phyloP scores from a whole-genome alignment of 2,888 invertebrate species.

The Caenorhabditis sp. region DNA sequence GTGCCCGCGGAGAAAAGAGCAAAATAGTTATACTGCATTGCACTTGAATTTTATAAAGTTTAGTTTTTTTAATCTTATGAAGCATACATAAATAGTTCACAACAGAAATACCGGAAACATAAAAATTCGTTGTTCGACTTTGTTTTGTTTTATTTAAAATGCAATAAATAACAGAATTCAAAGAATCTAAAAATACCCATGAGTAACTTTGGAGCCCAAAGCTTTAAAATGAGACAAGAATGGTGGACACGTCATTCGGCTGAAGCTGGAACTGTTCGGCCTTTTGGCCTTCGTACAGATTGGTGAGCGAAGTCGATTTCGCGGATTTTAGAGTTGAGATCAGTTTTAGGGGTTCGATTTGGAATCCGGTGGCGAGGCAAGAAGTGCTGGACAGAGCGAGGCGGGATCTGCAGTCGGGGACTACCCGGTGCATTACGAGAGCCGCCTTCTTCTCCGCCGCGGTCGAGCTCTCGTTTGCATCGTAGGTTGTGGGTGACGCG shows the following conservation, averaged over 20 bases:
- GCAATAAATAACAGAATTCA: constrained; percentile 11
- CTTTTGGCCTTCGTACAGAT: constrained; percentile 37
- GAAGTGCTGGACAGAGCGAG: constrained; percentile 13
- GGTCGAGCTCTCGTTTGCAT: constrained; percentile 20
- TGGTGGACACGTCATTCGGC: constrained; percentile 41
- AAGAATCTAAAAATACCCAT: constrained; percentile 44
- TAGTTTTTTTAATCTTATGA: too few species aligned
- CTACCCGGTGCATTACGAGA: constrained; percentile 69
- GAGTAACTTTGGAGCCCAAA: constrained; percentile 8
- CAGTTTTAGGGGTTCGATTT: constrained; percentile 39
- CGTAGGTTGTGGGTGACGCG: constrained; percentile 48
- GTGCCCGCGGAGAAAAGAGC: too few species aligned
- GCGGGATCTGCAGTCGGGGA: constrained; percentile 71
- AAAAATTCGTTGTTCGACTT: too few species aligned
- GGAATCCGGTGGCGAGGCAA: constrained; percentile 11
- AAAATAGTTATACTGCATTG: too few species aligned
- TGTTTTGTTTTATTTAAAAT: not conserved
- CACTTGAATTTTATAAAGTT: too few species aligned
- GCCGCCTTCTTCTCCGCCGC: constrained; percentile 61
- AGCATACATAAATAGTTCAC: too few species aligned
- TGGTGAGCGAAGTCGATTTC: constrained; percentile 33
- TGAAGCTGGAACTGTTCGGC: constrained; percentile 32
- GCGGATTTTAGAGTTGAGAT: constrained; percentile 41
- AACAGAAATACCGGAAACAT: too few species aligned
- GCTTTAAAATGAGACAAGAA: constrained; percentile 49